A percentile compares a stretch with the other conserved stretches of the same genome.
Evolutionary conservation across 2,797 vertebrate species (phyloP).

Genomic region (Schizothorax lantsangensis): DNA sequence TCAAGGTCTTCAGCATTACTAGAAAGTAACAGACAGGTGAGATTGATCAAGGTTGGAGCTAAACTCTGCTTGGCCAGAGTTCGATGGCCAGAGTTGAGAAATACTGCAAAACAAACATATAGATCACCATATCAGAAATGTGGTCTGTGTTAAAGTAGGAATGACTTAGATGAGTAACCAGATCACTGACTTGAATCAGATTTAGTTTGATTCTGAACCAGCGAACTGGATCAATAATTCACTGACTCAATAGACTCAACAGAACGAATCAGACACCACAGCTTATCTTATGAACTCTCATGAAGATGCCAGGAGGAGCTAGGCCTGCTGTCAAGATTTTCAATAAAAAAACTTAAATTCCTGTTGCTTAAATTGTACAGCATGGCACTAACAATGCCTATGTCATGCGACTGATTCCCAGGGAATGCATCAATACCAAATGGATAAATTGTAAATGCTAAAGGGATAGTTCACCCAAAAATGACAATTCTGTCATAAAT

Average conservation of each 20-base stretch:
- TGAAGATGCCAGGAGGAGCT: neutral
- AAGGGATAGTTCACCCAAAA: neutral
- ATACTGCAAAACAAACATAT: neutral
- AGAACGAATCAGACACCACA: neutral
- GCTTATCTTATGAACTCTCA: neutral
- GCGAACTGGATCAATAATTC: neutral
- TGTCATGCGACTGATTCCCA: neutral
- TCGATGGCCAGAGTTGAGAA: neutral
- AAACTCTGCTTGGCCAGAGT: neutral
- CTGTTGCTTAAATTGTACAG: neutral
- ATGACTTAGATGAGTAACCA: neutral
- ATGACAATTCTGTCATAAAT: neutral
- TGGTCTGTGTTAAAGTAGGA: neutral
- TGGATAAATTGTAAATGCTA: neutral
- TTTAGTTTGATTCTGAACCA: neutral
- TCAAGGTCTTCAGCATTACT: neutral
- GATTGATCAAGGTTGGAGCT: neutral
- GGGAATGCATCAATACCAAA: neutral
- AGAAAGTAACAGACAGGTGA: neutral
- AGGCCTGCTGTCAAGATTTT: neutral
- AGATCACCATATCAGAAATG: neutral
- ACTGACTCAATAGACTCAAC: neutral
- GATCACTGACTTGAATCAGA: neutral
- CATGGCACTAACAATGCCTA: neutral
- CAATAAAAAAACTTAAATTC: neutral